Conservation (phyloP, 1,140 invertebrate species). For the Acromyrmex echinatior region DNA sequence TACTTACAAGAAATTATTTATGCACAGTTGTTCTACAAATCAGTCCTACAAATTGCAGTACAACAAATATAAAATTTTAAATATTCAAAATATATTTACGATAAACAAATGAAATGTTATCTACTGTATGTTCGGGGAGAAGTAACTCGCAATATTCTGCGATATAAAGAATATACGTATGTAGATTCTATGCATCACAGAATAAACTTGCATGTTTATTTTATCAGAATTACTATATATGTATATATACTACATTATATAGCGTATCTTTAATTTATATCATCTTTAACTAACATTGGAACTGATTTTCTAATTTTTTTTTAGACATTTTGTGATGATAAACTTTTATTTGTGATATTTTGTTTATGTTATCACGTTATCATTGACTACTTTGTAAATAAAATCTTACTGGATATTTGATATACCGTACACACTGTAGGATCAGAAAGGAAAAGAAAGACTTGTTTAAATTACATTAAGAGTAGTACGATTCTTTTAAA, state of each 20-base stretch:
- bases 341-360: conserved; percentile 29
- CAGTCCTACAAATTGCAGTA: conserved; percentile 53
- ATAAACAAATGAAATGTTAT: conserved; percentile 52
- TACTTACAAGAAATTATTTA: conserved; percentile 60
- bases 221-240: conserved; percentile 4
- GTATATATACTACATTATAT: neutral
- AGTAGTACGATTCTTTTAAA: conserved; percentile 3
- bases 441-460: conserved; percentile 23
- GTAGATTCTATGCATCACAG: conserved; percentile 11
- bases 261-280: conserved; percentile 6
- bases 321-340: conserved; percentile 5
- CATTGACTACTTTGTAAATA: conserved; percentile 53
- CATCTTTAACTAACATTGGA: neutral
- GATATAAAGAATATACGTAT: conserved; percentile 26
- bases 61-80: conserved; percentile 54
- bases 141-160: conserved; percentile 38
- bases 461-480: conserved; percentile 49
- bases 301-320: neutral
- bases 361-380: conserved; percentile 28
- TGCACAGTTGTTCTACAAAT: conserved; percentile 47
- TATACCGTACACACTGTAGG: conserved; percentile 41
- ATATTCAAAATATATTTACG: conserved; percentile 45
- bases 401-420: conserved; percentile 33
- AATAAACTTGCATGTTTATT: neutral
- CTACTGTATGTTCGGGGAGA: conserved; percentile 37